A percentile compares a stretch with the other conserved stretches of the same genome.
Conservation (phyloP, 2,888 invertebrate species). For the Dorcus hopei region DNA sequence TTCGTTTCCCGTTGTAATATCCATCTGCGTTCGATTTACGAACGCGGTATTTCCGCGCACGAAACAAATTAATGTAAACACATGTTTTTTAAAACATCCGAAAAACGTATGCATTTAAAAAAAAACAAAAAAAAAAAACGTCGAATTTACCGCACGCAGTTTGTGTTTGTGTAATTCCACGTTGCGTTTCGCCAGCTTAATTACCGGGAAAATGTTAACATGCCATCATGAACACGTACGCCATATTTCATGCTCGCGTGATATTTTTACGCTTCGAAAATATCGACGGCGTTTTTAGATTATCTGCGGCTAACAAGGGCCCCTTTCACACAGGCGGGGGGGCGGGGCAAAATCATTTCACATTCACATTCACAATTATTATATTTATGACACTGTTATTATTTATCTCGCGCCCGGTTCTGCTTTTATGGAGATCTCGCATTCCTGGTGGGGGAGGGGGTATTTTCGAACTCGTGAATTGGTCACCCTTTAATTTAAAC, state of each 20-base stretch:
- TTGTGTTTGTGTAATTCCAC: background rate
- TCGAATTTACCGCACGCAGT: too few relatives aligned
- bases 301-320: background rate
- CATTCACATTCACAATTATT: background rate
- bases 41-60: too few relatives aligned
- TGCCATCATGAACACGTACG: background rate
- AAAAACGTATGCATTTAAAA: too few relatives aligned
- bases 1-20: too few relatives aligned
- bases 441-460: too few relatives aligned
- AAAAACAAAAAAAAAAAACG: too few relatives aligned
- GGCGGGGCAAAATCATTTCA: too few relatives aligned
- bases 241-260: background rate
- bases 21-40: too few relatives aligned
- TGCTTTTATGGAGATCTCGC: too few relatives aligned
- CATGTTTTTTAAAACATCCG: too few relatives aligned
- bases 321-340: background rate
- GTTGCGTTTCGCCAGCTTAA: background rate
- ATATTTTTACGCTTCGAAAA: background rate
- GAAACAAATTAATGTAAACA: too few relatives aligned
- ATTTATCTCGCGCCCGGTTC: too few relatives aligned
- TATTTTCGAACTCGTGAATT: background rate
- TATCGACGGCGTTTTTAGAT: background rate
- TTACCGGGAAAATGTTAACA: background rate
- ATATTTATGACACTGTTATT: background rate
- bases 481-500: constrained; percentile 26